Evolutionary conservation across 2,113 vertebrate species (phyloP).

Genomic region (Menura novaehollandiae): DNA sequence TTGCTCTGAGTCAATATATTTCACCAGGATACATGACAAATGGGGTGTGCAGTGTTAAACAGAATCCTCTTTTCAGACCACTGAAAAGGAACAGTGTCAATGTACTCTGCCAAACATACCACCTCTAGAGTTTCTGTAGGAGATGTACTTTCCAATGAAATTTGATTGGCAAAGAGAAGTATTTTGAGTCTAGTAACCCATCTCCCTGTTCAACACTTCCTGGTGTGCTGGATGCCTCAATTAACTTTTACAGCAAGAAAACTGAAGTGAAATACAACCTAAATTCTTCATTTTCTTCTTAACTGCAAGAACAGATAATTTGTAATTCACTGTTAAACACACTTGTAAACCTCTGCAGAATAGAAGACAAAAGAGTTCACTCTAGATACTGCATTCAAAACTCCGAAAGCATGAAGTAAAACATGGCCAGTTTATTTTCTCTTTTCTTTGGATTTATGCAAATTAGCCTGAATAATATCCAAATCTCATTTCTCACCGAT

Average conservation of each 20-base stretch:
- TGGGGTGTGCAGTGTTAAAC: not conserved
- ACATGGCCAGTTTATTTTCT: not conserved
- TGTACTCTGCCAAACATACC: not conserved
- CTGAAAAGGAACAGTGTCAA: not conserved
- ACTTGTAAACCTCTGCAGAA: not conserved
- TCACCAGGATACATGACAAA: not conserved
- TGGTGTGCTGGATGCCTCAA: not conserved
- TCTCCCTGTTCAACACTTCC: not conserved
- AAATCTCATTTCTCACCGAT: constrained; percentile 29
- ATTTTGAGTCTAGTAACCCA: not conserved
- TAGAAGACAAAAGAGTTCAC: not conserved
- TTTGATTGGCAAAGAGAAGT: not conserved
- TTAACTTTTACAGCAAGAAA: not conserved
- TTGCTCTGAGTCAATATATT: not conserved
- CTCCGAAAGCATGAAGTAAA: not conserved
- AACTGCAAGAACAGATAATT: not conserved
- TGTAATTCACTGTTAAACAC: not conserved
- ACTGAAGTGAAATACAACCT: not conserved
- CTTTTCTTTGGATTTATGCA: constrained; percentile 9
- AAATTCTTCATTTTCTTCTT: not conserved
- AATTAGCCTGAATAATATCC: constrained; percentile 29
- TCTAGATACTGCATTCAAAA: not conserved
- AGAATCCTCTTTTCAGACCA: constrained; percentile 13
- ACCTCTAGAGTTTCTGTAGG: not conserved
- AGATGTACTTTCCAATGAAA: not conserved